Evolutionary conservation across 92 coral and sea anemone genomes (phyloP), one percentile per base, ranked within the genome.

Genomic region (Porites evermanni): DNA sequence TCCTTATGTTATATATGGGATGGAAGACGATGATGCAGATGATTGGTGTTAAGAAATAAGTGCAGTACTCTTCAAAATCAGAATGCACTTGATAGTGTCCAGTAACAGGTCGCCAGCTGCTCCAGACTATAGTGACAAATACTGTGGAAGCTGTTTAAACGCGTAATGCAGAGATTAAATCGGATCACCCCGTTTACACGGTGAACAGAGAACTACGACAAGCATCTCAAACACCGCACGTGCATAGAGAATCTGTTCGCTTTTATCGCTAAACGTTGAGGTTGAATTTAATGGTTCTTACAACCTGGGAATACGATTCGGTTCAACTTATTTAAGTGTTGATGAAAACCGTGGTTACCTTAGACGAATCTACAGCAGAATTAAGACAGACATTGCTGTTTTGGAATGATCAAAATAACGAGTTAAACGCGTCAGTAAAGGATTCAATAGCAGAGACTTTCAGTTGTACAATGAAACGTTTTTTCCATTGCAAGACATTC

Each of bases 11-110:
- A 89, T 93, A 75, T 97, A 95, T 84, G 99, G 98, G 8, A 60
- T 97, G 89, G 97, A 91, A 58, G 98, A 94, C 47, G 96, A 97
- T 64, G 99, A 97, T 72, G 99, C 93, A 51, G 96, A 93, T 69
- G 99, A 97, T 74, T 97, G 99, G 99, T 97, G 99, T 90, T 97
- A 78, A 86, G 51, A 64, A 38, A 19, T 47, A 58, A 12, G 20
- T 71, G 16, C 38, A 23, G 24, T 53, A 7, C 67, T 7, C 8
- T 12, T 53, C 38, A 67, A n/a, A 18, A 8, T 17, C 51, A n/a
- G 23, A 8, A n/a, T 21, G 65, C 74, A 13, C n/a, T 38, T 60
- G 19, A 29, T 32, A 38, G 60, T 66, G 24, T 14, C 56, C 74
- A 26, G 64, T 52, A 16, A 13, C 64, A 66, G 60, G 74, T 13